Conservation (phyloP, 2,113 vertebrate genomes). For the Vidua chalybeata region DNA sequence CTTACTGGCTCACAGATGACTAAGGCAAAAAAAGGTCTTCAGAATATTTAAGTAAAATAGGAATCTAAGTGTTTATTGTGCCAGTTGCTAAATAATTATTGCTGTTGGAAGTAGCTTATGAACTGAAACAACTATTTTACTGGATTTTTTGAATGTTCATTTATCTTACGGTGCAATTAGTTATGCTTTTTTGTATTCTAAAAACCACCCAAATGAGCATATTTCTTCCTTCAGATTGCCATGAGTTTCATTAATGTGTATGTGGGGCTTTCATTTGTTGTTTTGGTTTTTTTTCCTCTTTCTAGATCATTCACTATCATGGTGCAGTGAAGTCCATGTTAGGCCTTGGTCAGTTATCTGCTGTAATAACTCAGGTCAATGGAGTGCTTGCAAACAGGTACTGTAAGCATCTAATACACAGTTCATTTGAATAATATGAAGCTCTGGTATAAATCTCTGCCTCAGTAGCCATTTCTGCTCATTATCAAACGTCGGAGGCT, state of each 20-base stretch:
- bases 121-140: background rate
- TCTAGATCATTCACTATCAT: slow-evolving; percentile 93
- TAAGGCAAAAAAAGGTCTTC: background rate
- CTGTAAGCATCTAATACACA: background rate
- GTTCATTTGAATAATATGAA: background rate
- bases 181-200: background rate
- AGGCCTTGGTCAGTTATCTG: slow-evolving; percentile 94
- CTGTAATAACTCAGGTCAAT: slow-evolving; percentile 96
- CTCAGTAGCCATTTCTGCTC: background rate
- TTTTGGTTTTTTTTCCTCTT: background rate
- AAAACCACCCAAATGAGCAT: background rate
- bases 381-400: slow-evolving; percentile 94
- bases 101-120: background rate
- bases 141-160: background rate
- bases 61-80: background rate
- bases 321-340: slow-evolving; percentile 97
- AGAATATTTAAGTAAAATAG: background rate
- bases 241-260: background rate
- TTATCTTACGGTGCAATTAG: background rate
- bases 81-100: background rate
- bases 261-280: background rate
- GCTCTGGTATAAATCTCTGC: background rate
- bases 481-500: background rate
- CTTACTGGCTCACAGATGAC: background rate
- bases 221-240: background rate